phyloP scores from a whole-genome alignment of 2,888 invertebrate genomes.

The Perizoma affinitatum region DNA sequence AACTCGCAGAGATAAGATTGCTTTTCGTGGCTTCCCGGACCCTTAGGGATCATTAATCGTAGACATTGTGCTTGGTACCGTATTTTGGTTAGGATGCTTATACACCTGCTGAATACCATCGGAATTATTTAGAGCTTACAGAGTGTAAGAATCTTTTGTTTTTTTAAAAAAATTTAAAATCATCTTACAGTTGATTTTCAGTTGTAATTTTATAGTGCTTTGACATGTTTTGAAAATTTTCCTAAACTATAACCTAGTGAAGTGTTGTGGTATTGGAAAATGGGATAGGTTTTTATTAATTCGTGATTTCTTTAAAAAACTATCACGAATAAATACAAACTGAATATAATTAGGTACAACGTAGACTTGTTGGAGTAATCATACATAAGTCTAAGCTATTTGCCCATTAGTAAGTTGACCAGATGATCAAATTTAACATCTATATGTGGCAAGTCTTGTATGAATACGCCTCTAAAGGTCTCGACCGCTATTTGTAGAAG shows the following conservation, averaged over 20 bases:
- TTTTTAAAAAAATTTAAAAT: background rate
- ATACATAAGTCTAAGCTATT: no score
- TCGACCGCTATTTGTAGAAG: conserved; percentile 46
- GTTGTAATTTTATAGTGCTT: background rate
- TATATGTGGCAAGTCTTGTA: conserved; percentile 3
- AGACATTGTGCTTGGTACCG: conserved; percentile 33
- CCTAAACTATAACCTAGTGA: no score
- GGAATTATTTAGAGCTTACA: conserved; percentile 2
- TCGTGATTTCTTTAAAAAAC: no score
- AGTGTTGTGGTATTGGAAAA: no score
- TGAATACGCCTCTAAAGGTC: conserved; percentile 38
- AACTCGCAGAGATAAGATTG: conserved; percentile 45
- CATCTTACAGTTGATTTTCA: background rate
- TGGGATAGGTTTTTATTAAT: no score
- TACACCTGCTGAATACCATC: conserved; percentile 17
- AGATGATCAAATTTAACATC: background rate
- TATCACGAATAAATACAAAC: no score
- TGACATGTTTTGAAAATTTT: no score
- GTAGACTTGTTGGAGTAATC: no score
- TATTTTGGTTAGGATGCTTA: conserved; percentile 30
- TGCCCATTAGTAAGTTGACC: background rate
- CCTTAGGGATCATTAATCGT: conserved; percentile 42
- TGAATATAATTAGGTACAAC: no score
- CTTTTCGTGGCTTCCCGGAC: conserved; percentile 47
- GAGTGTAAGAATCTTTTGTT: background rate